A percentile compares a stretch with the other conserved stretches of the same genome.
phyloP scores from a whole-genome alignment of 2,888 invertebrate genomes.

The Watsonalla cultraria region DNA sequence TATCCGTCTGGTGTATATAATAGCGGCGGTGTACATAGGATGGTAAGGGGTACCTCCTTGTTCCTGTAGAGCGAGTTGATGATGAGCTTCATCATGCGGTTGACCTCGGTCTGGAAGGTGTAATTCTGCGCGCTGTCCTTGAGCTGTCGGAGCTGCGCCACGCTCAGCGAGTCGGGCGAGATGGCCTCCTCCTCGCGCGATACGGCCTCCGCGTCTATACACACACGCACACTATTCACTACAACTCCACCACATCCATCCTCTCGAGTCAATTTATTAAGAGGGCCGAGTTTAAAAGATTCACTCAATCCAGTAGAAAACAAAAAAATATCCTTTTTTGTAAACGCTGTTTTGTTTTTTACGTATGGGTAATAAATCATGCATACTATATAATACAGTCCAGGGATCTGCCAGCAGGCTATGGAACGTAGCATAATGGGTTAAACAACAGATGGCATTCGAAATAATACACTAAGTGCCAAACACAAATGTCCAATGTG shows the following conservation, averaged over 20 bases:
- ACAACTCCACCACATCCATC: not conserved
- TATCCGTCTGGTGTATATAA: not conserved
- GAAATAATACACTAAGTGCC: too few relatives aligned
- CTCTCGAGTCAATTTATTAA: too few relatives aligned
- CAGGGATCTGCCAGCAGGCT: too few relatives aligned
- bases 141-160: constrained; percentile 94
- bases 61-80: constrained; percentile 99
- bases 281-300: too few relatives aligned
- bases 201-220: constrained; percentile 92
- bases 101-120: constrained; percentile 98
- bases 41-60: constrained; percentile 85
- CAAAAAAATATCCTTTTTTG: too few relatives aligned
- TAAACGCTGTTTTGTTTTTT: too few relatives aligned
- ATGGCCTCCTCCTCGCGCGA: constrained; percentile 97
- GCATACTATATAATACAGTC: too few relatives aligned
- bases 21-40: not conserved
- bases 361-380: too few relatives aligned
- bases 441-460: too few relatives aligned
- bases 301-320: too few relatives aligned
- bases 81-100: constrained; percentile 99
- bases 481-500: too few relatives aligned
- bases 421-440: too few relatives aligned
- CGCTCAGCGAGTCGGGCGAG: constrained; percentile 95
- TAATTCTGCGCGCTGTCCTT: constrained; percentile 92
- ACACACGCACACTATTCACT: not conserved